A percentile compares a stretch with the other conserved stretches of the same genome.
phyloP scores from a whole-genome alignment of 2,797 vertebrate genomes.

The Melanotaenia parkinsoni region DNA sequence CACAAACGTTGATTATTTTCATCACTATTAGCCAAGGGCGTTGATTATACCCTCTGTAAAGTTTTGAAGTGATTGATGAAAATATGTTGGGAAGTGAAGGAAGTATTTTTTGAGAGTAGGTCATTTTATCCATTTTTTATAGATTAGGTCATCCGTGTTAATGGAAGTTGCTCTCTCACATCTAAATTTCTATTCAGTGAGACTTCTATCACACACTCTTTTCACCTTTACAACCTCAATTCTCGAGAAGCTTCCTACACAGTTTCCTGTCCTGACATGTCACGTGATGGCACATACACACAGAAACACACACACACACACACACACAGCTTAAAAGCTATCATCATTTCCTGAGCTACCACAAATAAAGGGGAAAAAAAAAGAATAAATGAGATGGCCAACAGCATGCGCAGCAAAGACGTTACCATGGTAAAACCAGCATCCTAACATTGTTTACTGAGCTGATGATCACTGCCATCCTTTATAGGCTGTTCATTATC shows the following conservation, averaged over 20 bases:
- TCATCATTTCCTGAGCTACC: slow-evolving; percentile 82
- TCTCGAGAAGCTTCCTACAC: slow-evolving; percentile 25
- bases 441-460: slow-evolving; percentile 34
- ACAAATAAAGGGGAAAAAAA: slow-evolving; percentile 81
- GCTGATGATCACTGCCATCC: slow-evolving; percentile 28
- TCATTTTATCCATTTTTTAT: background rate
- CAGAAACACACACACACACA: background rate
- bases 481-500: slow-evolving; percentile 18
- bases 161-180: background rate
- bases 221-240: slow-evolving; percentile 33
- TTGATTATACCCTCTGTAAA: slow-evolving; percentile 63
- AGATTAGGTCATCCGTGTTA: background rate
- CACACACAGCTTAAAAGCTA: slow-evolving; percentile 68
- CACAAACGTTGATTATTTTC: slow-evolving; percentile 65
- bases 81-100: slow-evolving; percentile 31
- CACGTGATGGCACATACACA: slow-evolving; percentile 13
- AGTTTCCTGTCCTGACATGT: slow-evolving; percentile 39
- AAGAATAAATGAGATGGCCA: slow-evolving; percentile 61
- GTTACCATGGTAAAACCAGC: slow-evolving; percentile 59
- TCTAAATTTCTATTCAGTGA: background rate
- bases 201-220: slow-evolving; percentile 24
- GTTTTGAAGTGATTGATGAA: slow-evolving; percentile 57
- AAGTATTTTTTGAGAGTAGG: slow-evolving; percentile 28
- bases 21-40: slow-evolving; percentile 51
- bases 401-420: slow-evolving; percentile 32